Conservation (phyloP, 2,888 invertebrate genomes). For the Eupithecia vulgata region DNA sequence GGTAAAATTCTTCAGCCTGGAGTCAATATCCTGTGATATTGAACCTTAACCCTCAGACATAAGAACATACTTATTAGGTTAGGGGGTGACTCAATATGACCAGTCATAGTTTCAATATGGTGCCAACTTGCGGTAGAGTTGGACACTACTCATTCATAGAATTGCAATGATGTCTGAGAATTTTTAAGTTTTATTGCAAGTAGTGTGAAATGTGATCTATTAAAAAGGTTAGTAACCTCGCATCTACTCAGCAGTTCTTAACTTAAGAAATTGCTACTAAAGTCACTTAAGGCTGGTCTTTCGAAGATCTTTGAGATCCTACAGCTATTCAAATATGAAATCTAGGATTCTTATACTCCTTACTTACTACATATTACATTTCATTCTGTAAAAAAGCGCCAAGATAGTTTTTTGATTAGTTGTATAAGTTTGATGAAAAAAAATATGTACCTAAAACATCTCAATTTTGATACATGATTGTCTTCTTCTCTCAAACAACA, state of each 20-base stretch:
- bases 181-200: not conserved
- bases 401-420: no score
- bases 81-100: conserved; percentile 18
- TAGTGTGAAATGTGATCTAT: not conserved
- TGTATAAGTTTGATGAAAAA: no score
- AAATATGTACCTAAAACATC: no score
- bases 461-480: no score
- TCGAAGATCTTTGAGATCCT: no score
- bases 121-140: conserved; percentile 7
- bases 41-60: conserved; percentile 6
- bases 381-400: no score
- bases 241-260: not conserved
- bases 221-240: not conserved
- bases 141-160: not conserved
- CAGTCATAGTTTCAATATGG: conserved; percentile 9
- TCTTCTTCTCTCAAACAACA: no score
- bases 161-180: conserved; percentile 18
- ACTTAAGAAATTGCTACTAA: not conserved
- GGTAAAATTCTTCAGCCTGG: not conserved
- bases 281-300: no score
- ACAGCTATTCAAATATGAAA: no score
- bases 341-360: no score
- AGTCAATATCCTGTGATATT: not conserved
- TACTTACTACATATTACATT: no score
- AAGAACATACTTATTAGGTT: conserved; percentile 12